Evolutionary conservation across 2,888 invertebrate genomes (phyloP).

Genomic region (Eupithecia insigniata): DNA sequence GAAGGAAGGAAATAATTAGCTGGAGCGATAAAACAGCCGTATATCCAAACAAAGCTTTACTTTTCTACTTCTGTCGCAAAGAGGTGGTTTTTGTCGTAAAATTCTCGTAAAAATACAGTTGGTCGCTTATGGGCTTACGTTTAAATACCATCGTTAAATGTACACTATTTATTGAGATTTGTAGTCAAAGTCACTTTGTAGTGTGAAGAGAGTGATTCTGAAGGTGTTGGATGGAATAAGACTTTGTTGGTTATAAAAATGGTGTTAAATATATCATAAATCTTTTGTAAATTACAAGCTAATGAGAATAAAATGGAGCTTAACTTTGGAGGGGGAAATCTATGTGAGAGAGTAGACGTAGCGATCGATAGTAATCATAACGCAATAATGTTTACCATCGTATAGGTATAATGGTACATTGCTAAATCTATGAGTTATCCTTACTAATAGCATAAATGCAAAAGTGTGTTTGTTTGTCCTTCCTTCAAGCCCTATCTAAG

Average conservation of each 20-base stretch:
- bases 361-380: background rate
- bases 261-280: conserved; percentile 25
- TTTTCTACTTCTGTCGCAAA: conserved; percentile 43
- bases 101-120: conserved; percentile 54
- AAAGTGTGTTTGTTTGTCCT: too few relatives aligned
- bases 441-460: too few relatives aligned
- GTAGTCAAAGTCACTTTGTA: conserved; percentile 36
- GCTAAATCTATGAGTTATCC: too few relatives aligned
- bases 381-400: too few relatives aligned
- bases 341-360: background rate
- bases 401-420: too few relatives aligned
- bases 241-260: conserved; percentile 27
- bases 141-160: conserved; percentile 58
- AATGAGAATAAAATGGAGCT: conserved; percentile 15
- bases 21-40: background rate
- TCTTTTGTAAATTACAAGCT: conserved; percentile 16
- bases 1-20: background rate
- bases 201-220: conserved; percentile 29
- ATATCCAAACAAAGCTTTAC: conserved; percentile 12
- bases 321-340: background rate
- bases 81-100: conserved; percentile 49
- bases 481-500: too few relatives aligned
- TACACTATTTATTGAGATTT: conserved; percentile 36
- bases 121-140: conserved; percentile 44
- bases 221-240: conserved; percentile 4